Base-by-base conservation (phyloP, 2,797 vertebrate species). In the Pantherophis vulpinus region DNA sequence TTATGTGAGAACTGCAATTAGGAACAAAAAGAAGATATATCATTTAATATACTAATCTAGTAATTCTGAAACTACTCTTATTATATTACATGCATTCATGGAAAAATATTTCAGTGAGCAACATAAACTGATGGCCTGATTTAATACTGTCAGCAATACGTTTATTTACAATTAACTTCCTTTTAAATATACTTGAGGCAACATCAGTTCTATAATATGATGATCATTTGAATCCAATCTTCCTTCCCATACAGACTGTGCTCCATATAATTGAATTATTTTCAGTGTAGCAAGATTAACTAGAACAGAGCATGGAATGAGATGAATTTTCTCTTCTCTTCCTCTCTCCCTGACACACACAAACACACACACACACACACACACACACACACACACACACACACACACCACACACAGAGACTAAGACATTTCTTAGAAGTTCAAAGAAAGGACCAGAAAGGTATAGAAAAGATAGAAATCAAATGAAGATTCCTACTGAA, bases 71-170 rank as follows among this genome's bases (percentile, higher is more conserved):
- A 86, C 20, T 25, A 54, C 27, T 63, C 61, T 91, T 54, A 42
- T 2, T 87, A 42, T 42, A 47, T n/a, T 37, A 61, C 59, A 87
- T 23, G 5, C 13, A 47, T 86, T 79, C 54, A 58, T 58, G n/a
- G 60, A 59, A 29, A 29, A 59, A 8, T 86, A 56, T 88, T 55
- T n/a, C 37, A 56, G 9, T 55, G 25, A 55, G 6, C 10, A 42
- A 10, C n/a, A 5, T 58, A 88, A 58, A 60, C 83, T 86, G 42
- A 18, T 54, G 16, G 86, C 9, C 0, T 8, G 11, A 47, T 58
- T 86, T 37, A 59, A 47, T 83, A 83, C 16, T n/a, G 66, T 18
- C 27, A 59, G 63, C 51, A 42, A 25, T n/a, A 88, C 3, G 14
- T 25, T 88, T 86, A n/a, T 55, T 90, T 88, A 79, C 93, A 92